phyloP scores from a whole-genome alignment of 2,113 vertebrate genomes.

The Empidonax traillii region DNA sequence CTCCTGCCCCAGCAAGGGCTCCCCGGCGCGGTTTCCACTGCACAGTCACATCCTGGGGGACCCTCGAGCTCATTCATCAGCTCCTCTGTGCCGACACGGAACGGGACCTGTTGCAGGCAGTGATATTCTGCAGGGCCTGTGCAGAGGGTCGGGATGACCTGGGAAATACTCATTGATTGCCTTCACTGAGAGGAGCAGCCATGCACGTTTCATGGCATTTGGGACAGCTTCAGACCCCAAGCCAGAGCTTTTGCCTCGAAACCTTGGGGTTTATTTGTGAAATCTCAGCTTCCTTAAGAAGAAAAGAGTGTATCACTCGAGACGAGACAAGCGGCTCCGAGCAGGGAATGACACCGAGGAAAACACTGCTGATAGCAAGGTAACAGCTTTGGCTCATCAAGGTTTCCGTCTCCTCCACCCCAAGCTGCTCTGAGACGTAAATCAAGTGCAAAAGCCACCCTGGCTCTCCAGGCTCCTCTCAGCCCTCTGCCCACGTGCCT shows the following conservation, averaged over 20 bases:
- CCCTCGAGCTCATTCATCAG: rapidly evolving
- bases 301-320: neutral
- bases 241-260: neutral
- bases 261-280: neutral
- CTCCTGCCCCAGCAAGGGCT: neutral
- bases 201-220: rapidly evolving
- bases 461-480: neutral
- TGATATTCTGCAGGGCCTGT: neutral
- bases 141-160: neutral
- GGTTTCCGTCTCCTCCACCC: neutral
- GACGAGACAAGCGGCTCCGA: neutral
- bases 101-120: neutral
- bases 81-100: rapidly evolving
- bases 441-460: neutral
- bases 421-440: neutral
- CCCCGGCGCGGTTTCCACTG: rapidly evolving
- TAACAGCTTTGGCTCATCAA: neutral
- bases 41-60: rapidly evolving
- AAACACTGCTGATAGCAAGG: neutral
- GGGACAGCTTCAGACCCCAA: neutral
- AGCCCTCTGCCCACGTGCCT: slow-evolving; percentile 28
- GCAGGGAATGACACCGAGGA: neutral
- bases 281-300: neutral
- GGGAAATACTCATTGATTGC: neutral
- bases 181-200: rapidly evolving